A percentile compares a stretch with the other conserved stretches of the same genome.
Conservation (phyloP, 1,140 invertebrate genomes). For the Drosophila nebulosa region DNA sequence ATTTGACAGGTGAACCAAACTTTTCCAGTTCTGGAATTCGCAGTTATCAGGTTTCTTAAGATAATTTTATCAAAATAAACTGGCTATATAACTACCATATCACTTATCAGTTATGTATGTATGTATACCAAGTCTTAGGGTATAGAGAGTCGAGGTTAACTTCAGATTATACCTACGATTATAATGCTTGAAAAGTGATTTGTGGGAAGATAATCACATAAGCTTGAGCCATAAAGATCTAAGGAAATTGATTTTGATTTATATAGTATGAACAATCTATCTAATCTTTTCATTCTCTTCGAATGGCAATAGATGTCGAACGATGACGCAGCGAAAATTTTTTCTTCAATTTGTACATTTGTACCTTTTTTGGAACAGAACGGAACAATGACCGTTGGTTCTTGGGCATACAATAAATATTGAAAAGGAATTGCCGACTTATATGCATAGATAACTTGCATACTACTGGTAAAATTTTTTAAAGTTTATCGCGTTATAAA, state of each 20-base stretch:
- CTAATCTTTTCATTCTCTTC: conserved; percentile 25
- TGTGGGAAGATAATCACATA: conserved; percentile 19
- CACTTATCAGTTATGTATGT: neutral
- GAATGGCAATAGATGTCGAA: conserved; percentile 17
- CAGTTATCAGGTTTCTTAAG: too few relatives aligned
- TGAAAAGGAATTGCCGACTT: conserved; percentile 33
- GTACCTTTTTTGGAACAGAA: conserved; percentile 21
- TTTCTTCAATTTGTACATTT: neutral
- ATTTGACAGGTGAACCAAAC: too few relatives aligned
- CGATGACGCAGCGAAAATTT: conserved; percentile 16
- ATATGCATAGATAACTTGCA: conserved; percentile 19
- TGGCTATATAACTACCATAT: neutral
- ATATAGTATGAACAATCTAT: conserved; percentile 13
- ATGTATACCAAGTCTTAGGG: too few relatives aligned
- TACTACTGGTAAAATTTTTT: conserved; percentile 34
- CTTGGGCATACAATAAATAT: conserved; percentile 38
- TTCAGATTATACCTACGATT: neutral
- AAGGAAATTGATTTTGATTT: conserved; percentile 26
- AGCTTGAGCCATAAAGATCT: conserved; percentile 29
- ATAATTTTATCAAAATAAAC: neutral
- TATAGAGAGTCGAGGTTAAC: neutral
- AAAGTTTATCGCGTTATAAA: conserved; percentile 35
- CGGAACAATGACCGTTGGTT: conserved; percentile 16
- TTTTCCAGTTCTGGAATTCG: too few relatives aligned
- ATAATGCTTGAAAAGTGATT: conserved; percentile 17